Evolutionary conservation across 2,113 vertebrate species (phyloP).

Genomic region (Cebidichthys violaceus): DNA sequence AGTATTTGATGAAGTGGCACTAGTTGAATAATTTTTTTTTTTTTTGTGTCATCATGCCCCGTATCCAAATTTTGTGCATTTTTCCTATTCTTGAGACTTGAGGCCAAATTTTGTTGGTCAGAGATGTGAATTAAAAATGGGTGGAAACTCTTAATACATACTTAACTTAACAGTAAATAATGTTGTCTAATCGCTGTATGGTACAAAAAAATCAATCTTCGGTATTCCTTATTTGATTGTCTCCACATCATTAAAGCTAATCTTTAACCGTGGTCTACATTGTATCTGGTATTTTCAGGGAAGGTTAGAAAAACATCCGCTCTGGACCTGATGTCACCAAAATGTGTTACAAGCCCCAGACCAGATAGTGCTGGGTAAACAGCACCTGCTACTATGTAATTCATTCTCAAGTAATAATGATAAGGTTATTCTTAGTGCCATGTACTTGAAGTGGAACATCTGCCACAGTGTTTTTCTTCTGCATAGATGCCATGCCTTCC

Average conservation of each 20-base stretch:
- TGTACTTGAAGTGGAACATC: conserved; percentile 42
- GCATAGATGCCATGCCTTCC: neutral
- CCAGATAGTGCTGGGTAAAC: conserved; percentile 23
- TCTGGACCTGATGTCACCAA: neutral
- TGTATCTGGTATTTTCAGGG: conserved; percentile 8
- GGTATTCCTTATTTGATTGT: neutral
- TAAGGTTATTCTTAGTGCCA: conserved; percentile 42
- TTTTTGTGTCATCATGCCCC: neutral
- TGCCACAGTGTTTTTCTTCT: conserved; percentile 35
- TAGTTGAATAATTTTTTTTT: conserved; percentile 15
- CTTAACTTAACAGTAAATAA: conserved; percentile 11
- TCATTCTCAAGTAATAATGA: conserved; percentile 43
- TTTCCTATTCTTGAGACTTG: conserved; percentile 4
- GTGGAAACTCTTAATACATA: neutral
- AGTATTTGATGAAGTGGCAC: conserved; percentile 26
- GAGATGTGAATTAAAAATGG: neutral
- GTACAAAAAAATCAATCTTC: conserved; percentile 18
- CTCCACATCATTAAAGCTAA: conserved; percentile 44
- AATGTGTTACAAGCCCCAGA: neutral
- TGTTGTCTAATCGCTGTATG: conserved; percentile 39
- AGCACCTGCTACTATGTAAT: conserved; percentile 44
- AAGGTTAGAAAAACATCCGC: conserved; percentile 20
- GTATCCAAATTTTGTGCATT: neutral
- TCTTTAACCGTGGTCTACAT: conserved; percentile 25
- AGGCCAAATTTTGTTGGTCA: conserved; percentile 3